phyloP scores from a whole-genome alignment of 1,140 invertebrate species.

The Diabrotica virgifera region DNA sequence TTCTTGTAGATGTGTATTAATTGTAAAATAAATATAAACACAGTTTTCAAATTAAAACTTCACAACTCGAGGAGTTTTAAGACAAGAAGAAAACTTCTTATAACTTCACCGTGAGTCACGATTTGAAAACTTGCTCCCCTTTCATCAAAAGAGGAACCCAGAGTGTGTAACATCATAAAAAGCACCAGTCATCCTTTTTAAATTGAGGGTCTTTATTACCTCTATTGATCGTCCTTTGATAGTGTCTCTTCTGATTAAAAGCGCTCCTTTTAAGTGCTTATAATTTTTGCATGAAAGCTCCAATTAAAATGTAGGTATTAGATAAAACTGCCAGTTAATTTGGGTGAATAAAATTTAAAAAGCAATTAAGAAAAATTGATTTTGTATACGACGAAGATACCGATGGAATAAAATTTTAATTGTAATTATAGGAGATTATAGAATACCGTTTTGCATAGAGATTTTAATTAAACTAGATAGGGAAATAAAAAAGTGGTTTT shows the following conservation, averaged over 20 bases:
- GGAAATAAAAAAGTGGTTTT: no score
- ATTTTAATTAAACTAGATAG: no score
- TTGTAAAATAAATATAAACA: no score
- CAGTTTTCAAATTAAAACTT: no score
- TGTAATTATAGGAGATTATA: no score
- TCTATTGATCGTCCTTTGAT: conserved; percentile 18
- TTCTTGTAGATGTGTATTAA: no score
- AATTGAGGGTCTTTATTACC: conserved; percentile 19
- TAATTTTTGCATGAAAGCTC: conserved; percentile 3
- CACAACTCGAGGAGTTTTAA: neutral
- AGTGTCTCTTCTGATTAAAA: conserved; percentile 14
- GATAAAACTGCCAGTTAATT: neutral
- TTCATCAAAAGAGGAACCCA: conserved; percentile 4
- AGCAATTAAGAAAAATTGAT: neutral
- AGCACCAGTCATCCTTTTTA: conserved; percentile 17
- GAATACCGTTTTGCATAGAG: no score
- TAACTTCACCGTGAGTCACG: conserved; percentile 12
- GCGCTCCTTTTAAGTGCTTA: conserved; percentile 6
- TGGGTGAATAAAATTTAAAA: neutral
- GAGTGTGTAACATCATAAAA: conserved; percentile 6
- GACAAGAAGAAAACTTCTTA: neutral
- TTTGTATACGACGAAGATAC: neutral
- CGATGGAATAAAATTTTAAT: no score
- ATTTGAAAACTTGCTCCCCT: conserved; percentile 16
- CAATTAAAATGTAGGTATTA: neutral